Conservation (phyloP, 2,888 invertebrate genomes). For the Pristionchus japonicus region DNA sequence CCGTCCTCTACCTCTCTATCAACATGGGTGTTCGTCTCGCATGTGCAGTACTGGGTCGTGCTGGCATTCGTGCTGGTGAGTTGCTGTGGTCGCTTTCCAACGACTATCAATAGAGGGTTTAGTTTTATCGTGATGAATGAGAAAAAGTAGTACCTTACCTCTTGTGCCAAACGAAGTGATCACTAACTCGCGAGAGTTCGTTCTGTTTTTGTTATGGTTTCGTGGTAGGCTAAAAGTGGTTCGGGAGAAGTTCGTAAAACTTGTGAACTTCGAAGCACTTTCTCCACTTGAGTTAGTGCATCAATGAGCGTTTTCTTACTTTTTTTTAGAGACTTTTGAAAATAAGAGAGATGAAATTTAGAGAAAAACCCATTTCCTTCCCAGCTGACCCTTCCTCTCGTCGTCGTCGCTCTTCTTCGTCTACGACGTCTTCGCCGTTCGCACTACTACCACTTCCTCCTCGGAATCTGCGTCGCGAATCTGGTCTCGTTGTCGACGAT, state of each 20-base stretch:
- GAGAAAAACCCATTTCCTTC: neutral
- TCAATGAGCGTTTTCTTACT: neutral
- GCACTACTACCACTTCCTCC: constrained; percentile 42
- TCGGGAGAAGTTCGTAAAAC: too few species aligned
- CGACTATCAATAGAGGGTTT: neutral
- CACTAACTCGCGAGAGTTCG: neutral
- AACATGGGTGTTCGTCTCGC: constrained; percentile 40
- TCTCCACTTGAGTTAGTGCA: neutral
- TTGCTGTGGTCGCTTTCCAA: too few species aligned
- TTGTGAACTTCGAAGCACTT: too few species aligned
- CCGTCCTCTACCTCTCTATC: neutral
- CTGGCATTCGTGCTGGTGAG: constrained; percentile 2
- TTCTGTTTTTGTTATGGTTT: neutral
- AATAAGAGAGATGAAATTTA: neutral
- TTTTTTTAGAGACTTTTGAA: too few species aligned
- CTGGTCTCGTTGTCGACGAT: constrained; percentile 38
- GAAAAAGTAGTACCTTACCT: too few species aligned
- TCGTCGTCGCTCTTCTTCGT: constrained; percentile 13
- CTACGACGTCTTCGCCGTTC: constrained; percentile 15
- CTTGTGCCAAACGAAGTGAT: too few species aligned
- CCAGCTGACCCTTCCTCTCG: constrained; percentile 30
- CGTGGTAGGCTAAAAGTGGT: neutral
- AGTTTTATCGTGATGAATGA: neutral
- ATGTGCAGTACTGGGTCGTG: constrained; percentile 43
- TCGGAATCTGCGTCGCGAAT: constrained; percentile 42